Conservation (phyloP, 2,888 invertebrate species). For the Metallyticus violacea region DNA sequence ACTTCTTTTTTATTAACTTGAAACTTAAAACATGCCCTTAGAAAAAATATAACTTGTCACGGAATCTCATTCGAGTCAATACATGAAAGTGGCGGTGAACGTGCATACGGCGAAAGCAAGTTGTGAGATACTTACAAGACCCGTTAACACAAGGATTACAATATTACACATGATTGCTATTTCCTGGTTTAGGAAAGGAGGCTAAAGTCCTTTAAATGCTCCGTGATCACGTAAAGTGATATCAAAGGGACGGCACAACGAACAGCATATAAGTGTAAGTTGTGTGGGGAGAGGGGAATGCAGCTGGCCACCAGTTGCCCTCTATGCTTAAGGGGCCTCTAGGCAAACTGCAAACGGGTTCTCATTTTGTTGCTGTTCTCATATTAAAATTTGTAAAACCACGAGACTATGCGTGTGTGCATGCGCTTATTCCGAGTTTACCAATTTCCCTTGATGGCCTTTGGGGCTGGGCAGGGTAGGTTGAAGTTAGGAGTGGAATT, state of each 20-base stretch:
- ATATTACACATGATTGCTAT: background rate
- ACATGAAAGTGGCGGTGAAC: too few species aligned
- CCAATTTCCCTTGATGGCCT: background rate
- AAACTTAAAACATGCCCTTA: too few species aligned
- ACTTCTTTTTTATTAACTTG: too few species aligned
- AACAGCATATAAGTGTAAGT: background rate
- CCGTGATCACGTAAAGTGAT: background rate
- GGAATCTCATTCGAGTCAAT: too few species aligned
- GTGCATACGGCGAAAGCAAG: too few species aligned
- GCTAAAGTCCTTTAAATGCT: background rate
- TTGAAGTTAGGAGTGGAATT: background rate
- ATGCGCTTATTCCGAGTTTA: background rate
- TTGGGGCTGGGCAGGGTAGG: background rate
- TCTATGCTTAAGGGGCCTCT: background rate
- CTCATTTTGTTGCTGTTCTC: background rate
- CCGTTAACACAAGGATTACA: background rate
- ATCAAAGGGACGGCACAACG: background rate
- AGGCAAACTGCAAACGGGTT: background rate
- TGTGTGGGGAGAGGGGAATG: background rate
- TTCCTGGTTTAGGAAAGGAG: background rate
- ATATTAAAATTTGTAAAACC: background rate
- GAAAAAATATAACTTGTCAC: too few species aligned
- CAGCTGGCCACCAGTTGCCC: background rate
- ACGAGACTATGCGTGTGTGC: background rate
- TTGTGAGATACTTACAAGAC: too few species aligned